phyloP scores from a whole-genome alignment of 1,140 invertebrate genomes.

The Orussus abietinus region DNA sequence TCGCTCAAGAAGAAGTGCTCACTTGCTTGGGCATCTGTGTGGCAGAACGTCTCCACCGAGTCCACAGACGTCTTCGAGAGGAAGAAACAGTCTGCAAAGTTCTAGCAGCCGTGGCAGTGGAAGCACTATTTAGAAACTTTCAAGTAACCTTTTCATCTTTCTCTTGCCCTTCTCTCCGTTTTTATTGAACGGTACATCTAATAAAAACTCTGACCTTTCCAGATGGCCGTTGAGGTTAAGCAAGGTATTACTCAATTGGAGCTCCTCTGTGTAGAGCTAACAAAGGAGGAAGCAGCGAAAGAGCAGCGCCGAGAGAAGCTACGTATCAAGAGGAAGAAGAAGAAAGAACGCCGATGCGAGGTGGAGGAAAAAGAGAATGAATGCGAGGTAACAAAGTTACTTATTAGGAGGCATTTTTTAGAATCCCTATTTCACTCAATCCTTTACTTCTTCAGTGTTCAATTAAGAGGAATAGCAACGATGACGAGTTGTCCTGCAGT shows the following conservation, averaged over 20 bases:
- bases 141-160: constrained; percentile 48
- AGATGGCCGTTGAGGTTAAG: constrained; percentile 83
- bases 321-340: constrained; percentile 79
- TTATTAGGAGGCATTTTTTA: neutral
- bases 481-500: constrained; percentile 21
- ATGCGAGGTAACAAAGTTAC: constrained; percentile 38
- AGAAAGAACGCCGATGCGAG: constrained; percentile 63
- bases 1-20: constrained; percentile 92
- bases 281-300: constrained; percentile 76
- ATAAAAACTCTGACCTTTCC: constrained; percentile 8
- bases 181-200: neutral
- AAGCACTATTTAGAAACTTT: constrained; percentile 83
- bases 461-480: constrained; percentile 19
- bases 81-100: constrained; percentile 90
- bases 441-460: constrained; percentile 24
- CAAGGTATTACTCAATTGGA: constrained; percentile 84
- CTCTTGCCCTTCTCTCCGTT: constrained; percentile 9
- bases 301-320: constrained; percentile 82
- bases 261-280: constrained; percentile 75
- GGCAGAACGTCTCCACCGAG: constrained; percentile 80
- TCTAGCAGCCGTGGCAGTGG: constrained; percentile 81
- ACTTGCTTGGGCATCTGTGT: constrained; percentile 90
- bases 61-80: constrained; percentile 79
- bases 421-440: constrained; percentile 7
- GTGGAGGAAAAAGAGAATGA: constrained; percentile 56